phyloP scores from a whole-genome alignment of 2,797 vertebrate species.

The Sebastiscus tertius region DNA sequence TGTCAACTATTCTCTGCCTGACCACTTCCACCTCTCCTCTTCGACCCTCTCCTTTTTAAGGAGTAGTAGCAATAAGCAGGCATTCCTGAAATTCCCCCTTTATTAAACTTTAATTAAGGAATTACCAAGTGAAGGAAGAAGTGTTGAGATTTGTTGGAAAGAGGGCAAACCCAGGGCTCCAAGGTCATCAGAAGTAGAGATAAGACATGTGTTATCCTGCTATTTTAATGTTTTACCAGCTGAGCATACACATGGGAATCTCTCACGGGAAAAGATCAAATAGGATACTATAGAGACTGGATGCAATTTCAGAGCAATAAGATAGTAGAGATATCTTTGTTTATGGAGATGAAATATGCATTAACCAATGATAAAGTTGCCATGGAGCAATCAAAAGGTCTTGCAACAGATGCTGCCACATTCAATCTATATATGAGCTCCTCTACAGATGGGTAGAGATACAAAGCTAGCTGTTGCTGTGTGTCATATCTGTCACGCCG shows the following conservation, averaged over 20 bases:
- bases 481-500: slow-evolving; percentile 44
- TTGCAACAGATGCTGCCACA: slow-evolving; percentile 47
- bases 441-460: slow-evolving; percentile 24
- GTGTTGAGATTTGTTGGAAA: slow-evolving; percentile 47
- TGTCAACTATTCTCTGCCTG: slow-evolving; percentile 19
- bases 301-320: slow-evolving; percentile 76
- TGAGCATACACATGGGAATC: slow-evolving; percentile 54
- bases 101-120: slow-evolving; percentile 78
- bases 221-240: slow-evolving; percentile 57
- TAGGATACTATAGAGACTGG: slow-evolving; percentile 40
- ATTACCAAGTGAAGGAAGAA: slow-evolving; percentile 59
- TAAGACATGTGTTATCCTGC: slow-evolving; percentile 62
- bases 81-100: slow-evolving; percentile 76
- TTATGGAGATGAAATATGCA: slow-evolving; percentile 67
- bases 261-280: slow-evolving; percentile 72
- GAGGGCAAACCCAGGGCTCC: slow-evolving; percentile 42
- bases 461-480: slow-evolving; percentile 41
- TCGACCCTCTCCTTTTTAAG: background rate
- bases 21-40: slow-evolving; percentile 10
- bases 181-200: slow-evolving; percentile 54
- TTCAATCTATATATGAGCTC: slow-evolving; percentile 26
- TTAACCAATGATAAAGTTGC: slow-evolving; percentile 61
- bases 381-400: slow-evolving; percentile 58
- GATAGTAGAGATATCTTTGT: slow-evolving; percentile 62
- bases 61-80: slow-evolving; percentile 31